Conservation (phyloP, 2,113 vertebrate genomes). For the Oenanthe melanoleuca region DNA sequence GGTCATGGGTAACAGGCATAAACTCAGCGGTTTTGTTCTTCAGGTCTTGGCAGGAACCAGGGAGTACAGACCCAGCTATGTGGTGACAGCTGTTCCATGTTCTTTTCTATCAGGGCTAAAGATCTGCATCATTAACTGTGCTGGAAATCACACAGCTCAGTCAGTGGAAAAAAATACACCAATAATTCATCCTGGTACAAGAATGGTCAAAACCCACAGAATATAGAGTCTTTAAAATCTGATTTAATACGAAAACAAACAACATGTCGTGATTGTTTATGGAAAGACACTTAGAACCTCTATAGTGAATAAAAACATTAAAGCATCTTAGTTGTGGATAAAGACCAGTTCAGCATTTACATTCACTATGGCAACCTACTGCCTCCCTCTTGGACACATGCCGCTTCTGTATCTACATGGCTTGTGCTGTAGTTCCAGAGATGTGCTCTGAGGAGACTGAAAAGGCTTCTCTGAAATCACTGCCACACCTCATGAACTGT, state of each 20-base stretch:
- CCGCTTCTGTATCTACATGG: neutral
- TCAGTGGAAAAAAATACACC: neutral
- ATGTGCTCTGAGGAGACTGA: neutral
- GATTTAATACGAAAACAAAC: neutral
- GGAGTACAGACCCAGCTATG: neutral
- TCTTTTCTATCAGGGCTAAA: neutral
- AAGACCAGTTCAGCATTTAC: conserved; percentile 16
- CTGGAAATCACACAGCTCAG: neutral
- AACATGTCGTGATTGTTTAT: neutral
- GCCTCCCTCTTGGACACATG: neutral
- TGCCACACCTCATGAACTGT: neutral
- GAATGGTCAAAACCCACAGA: neutral
- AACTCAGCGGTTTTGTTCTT: neutral
- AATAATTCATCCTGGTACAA: neutral
- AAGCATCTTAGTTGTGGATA: neutral
- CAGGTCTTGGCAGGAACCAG: neutral
- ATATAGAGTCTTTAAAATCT: neutral
- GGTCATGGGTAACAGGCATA: neutral
- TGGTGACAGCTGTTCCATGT: neutral
- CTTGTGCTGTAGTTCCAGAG: neutral
- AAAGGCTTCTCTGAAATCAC: neutral
- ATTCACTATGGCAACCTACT: conserved; percentile 26
- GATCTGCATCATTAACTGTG: neutral
- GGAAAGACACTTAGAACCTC: neutral
- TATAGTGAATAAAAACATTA: neutral